These are phyloP conservation scores for Daktulosphaira vitifoliae DNA, from an alignment of 1,140 invertebrate species.

Conservation along the genomic window DNA sequence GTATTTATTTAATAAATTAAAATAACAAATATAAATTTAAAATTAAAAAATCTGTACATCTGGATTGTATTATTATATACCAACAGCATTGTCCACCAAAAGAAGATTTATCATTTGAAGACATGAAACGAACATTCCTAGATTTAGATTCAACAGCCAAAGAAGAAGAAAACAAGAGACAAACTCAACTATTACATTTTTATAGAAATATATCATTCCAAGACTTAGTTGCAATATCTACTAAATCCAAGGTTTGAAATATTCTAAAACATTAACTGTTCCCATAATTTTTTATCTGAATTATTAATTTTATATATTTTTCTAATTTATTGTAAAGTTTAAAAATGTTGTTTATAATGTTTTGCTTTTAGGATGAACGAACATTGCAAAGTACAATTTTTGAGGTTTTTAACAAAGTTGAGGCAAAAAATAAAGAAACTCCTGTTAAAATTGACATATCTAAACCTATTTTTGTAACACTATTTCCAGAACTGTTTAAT, in stretches of 20 bases:
- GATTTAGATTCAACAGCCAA: conserved; percentile 64
- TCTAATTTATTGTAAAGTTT: conserved; percentile 7
- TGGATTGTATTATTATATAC: too few species aligned
- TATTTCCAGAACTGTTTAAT: conserved; percentile 84
- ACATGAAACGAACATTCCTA: conserved; percentile 74
- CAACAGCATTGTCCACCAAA: conserved; percentile 43
- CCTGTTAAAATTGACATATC: conserved; percentile 41
- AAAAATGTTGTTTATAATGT: too few species aligned
- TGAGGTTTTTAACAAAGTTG: conserved; percentile 77
- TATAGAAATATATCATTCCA: conserved; percentile 81
- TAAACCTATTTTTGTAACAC: conserved; percentile 65
- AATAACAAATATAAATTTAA: too few species aligned
- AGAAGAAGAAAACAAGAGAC: conserved; percentile 62
- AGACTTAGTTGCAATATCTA: conserved; percentile 56
- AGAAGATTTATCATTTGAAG: conserved; percentile 75
- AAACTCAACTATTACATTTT: conserved; percentile 64
- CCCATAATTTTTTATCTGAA: conserved; percentile 43
- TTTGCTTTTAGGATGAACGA: conserved; percentile 60
- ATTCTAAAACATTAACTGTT: neutral
- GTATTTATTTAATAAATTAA: too few species aligned
- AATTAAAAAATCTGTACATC: too few species aligned
- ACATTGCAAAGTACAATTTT: conserved; percentile 76
- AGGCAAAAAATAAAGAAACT: conserved; percentile 48
- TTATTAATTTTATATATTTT: neutral
- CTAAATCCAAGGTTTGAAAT: conserved; percentile 13